A percentile compares a stretch with the other conserved stretches of the same genome.
Evolutionary conservation across 2,113 vertebrate genomes (phyloP).

Genomic region (Aplodontia rufa): DNA sequence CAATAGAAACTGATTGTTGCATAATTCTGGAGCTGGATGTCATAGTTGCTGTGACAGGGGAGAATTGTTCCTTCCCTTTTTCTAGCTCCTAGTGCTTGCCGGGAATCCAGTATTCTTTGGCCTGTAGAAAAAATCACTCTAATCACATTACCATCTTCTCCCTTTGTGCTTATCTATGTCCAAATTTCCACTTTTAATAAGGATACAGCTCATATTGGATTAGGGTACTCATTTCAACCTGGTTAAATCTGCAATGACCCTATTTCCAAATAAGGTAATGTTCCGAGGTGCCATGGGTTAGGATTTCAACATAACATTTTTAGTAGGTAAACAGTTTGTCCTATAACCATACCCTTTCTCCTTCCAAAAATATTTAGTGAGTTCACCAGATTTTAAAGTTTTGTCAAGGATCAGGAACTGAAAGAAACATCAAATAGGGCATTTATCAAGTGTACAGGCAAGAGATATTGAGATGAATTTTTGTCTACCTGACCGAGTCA

Average conservation of each 20-base stretch:
- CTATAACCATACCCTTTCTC: not conserved
- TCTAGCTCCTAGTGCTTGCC: not conserved
- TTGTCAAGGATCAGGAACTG: not conserved
- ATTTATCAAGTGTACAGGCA: not conserved
- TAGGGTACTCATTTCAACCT: not conserved
- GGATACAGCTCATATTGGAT: not conserved
- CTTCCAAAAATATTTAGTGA: not conserved
- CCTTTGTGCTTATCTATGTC: not conserved
- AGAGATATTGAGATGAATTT: not conserved
- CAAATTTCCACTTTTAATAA: not conserved
- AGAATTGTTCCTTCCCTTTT: not conserved
- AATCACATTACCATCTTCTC: not conserved
- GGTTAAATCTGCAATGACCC: not conserved
- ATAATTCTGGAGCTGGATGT: not conserved
- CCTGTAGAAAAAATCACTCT: not conserved
- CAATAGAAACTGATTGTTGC: not conserved
- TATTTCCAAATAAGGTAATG: not conserved
- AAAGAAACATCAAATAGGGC: not conserved
- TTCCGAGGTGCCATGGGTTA: not conserved
- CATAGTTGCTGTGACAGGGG: not conserved
- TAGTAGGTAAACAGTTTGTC: not conserved
- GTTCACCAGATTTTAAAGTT: not conserved
- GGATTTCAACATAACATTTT: not conserved
- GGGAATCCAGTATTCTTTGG: not conserved
- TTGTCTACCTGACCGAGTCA: not conserved